These are phyloP conservation scores for Theropithecus gelada DNA, from an alignment of 2,113 vertebrate species.

Conservation along the genomic window DNA sequence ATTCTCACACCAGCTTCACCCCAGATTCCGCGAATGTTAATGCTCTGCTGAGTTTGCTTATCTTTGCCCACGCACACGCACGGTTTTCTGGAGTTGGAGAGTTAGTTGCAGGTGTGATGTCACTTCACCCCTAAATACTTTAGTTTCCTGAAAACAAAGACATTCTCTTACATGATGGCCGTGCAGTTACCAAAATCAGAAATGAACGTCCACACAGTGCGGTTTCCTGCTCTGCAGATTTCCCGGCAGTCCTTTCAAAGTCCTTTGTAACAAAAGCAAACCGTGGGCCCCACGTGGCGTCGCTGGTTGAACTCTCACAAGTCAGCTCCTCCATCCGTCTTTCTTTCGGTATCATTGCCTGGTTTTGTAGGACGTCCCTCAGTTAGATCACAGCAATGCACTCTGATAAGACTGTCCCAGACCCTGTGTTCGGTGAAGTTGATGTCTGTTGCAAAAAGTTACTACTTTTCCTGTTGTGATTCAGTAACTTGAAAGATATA, in stretches of 20 bases:
- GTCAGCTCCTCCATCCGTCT: neutral
- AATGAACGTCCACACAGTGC: accelerated
- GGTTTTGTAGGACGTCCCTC: neutral
- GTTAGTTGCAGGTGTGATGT: no score
- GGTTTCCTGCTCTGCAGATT: neutral
- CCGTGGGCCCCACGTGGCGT: accelerated
- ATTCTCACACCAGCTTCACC: neutral
- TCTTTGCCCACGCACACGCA: neutral
- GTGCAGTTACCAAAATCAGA: neutral
- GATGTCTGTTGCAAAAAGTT: neutral
- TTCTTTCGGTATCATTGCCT: neutral
- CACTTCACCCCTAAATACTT: neutral
- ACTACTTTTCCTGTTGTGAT: neutral
- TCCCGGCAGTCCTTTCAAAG: neutral
- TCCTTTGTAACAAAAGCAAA: neutral
- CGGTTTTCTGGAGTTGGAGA: neutral
- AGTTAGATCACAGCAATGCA: accelerated
- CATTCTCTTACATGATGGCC: accelerated
- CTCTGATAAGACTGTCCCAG: no score
- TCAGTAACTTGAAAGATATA: neutral
- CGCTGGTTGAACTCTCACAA: no score
- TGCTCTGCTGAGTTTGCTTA: neutral
- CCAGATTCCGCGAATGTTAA: accelerated
- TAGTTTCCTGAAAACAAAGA: neutral
- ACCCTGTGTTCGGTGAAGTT: accelerated